Percentiles rank a stretch among this genome's conserved stretches.
Evolutionary conservation across 1,140 invertebrate genomes (phyloP).

Genomic region (Bilobella aurantiaca): DNA sequence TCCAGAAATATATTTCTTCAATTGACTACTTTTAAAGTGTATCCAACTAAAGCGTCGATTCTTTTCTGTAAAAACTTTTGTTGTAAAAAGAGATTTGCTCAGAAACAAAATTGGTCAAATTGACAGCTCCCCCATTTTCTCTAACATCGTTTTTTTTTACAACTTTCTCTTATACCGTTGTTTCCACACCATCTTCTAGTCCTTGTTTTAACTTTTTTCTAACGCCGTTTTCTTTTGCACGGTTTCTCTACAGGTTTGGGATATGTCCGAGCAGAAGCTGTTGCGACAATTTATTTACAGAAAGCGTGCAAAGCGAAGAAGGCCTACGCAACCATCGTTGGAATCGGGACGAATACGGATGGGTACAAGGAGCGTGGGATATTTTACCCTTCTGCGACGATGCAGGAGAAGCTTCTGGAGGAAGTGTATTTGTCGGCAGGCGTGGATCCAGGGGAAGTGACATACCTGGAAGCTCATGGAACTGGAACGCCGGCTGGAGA

Average conservation of each 20-base stretch:
- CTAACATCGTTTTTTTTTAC: too few relatives aligned
- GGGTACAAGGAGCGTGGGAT: conserved; percentile 45
- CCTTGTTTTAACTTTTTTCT: conserved; percentile 73
- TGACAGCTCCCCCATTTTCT: too few relatives aligned
- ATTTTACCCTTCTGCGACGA: conserved; percentile 36
- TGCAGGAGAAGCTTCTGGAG: conserved; percentile 38
- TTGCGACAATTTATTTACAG: conserved; percentile 47
- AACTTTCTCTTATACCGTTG: too few relatives aligned
- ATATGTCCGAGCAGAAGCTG: conserved; percentile 44
- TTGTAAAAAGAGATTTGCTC: too few relatives aligned
- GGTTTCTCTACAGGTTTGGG: conserved; percentile 57
- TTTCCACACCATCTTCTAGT: too few relatives aligned
- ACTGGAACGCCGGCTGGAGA: conserved; percentile 34
- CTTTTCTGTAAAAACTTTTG: too few relatives aligned
- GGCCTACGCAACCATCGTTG: conserved; percentile 47
- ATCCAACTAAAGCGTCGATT: too few relatives aligned
- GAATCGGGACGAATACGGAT: conserved; percentile 50
- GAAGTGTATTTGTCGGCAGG: conserved; percentile 48
- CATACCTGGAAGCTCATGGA: conserved; percentile 43
- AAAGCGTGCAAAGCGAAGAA: conserved; percentile 42
- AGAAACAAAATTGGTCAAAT: too few relatives aligned
- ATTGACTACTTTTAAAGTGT: too few relatives aligned
- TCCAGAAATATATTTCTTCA: too few relatives aligned
- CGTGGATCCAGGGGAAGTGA: conserved; percentile 38
- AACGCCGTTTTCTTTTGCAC: conserved; percentile 69